Base-by-base conservation (phyloP, 2,888 invertebrate genomes). In the Campaea margaritaria region DNA sequence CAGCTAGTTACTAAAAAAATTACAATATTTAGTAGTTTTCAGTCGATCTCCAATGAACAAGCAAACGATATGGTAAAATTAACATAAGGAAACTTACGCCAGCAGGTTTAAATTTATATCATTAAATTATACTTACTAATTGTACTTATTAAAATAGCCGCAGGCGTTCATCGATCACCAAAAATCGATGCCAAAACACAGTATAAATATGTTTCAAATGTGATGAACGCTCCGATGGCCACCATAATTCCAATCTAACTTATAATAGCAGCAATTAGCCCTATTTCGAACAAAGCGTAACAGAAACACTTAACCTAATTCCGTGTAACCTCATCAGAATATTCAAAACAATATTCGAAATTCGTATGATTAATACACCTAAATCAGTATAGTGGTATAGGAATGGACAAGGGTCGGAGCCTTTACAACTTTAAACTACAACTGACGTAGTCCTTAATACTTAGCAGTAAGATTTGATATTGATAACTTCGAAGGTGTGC, bases 301-400 rank as follows among this genome's bases (percentile, higher is more conserved):
- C 27, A 27, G 31, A 45, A 31, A 13, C 49, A 39, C 56, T 53
- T 58, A 49, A 59, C 49, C 49, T 52, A 21, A 59, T 59, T 57
- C 52, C 10, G 38, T 27, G 31, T 58, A 49, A 57, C 38, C 49
- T 51, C 38, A 53, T 50, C 60, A 36, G 36, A 55, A 34, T 28
- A 41, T 51, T 42, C 12, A 12, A 47, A 62, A 62, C 56, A 64
- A 53, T 62, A 62, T 58, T 44, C 46, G 10, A 42, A 64, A 46
- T 52, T 45, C 31, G 36, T 38, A 48, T 62, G 43, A 57, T 65
- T 55, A 47, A 57, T 52, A 48, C 31, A 55, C 54, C 50, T 62
- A 39, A 65, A 62, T 60, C 56, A 62, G 36, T 15, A 12, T 10
- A 43, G 47, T 53, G 59, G 36, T 15, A 12, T 10, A 43, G 47